Conservation (phyloP, 1,140 invertebrate genomes). For the Scaptomyza hsui region DNA sequence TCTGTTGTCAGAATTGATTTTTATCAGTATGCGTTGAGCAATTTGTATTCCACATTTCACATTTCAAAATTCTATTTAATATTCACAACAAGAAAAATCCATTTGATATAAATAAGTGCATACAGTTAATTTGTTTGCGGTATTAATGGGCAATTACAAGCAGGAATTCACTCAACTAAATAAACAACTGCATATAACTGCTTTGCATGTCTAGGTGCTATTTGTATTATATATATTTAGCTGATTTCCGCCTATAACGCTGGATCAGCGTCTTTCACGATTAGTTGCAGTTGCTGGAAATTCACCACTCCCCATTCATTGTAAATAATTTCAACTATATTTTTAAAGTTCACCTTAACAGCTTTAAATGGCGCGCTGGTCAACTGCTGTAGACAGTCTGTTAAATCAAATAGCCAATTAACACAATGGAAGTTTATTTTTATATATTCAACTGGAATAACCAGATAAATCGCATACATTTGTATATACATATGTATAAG, state of each 20-base stretch:
- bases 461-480: conserved; percentile 7
- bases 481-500: not conserved
- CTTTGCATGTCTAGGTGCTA: no score
- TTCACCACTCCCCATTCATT: no score
- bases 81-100: conserved; percentile 1
- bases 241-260: not conserved
- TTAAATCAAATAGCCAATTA: not conserved
- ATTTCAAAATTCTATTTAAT: conserved; percentile 5
- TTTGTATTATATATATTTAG: conserved; percentile 1
- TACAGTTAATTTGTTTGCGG: not conserved
- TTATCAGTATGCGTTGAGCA: conserved; percentile 21
- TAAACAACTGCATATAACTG: not conserved
- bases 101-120: conserved; percentile 1
- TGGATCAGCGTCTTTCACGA: not conserved
- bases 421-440: no score
- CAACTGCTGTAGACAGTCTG: not conserved
- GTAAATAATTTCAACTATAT: no score
- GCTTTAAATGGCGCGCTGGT: not conserved
- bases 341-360: no score
- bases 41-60: not conserved
- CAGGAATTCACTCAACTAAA: conserved; percentile 1
- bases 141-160: conserved; percentile 1
- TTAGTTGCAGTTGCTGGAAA: not conserved
- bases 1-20: not conserved
- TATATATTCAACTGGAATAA: not conserved